Evolutionary conservation across 2,888 invertebrate genomes (phyloP).

Genomic region (Tachina lurida): DNA sequence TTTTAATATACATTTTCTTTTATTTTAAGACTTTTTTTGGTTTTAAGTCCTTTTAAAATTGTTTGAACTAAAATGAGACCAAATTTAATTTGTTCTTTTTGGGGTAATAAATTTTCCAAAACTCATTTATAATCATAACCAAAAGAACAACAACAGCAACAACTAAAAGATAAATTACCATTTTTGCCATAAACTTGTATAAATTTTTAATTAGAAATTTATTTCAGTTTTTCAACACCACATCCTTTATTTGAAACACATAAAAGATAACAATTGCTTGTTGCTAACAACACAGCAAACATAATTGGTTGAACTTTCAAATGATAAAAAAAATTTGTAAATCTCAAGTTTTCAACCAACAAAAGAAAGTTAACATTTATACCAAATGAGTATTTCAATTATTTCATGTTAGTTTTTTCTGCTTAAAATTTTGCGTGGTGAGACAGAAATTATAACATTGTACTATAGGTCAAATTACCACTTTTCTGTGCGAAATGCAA

Average conservation of each 20-base stretch:
- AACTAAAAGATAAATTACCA: slow-evolving; percentile 46
- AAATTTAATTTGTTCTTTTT: slow-evolving; percentile 5
- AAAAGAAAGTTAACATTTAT: too few species aligned
- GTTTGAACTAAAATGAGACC: neutral
- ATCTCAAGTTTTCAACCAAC: too few species aligned
- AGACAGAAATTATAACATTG: too few species aligned
- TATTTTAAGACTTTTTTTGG: slow-evolving; percentile 61
- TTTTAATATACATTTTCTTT: slow-evolving; percentile 38
- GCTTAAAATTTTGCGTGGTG: too few species aligned
- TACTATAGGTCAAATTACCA: too few species aligned
- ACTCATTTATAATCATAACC: slow-evolving; percentile 58
- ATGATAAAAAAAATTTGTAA: too few species aligned
- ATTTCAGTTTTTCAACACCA: slow-evolving; percentile 57
- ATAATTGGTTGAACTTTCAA: too few species aligned
- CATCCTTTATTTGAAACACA: slow-evolving; percentile 37
- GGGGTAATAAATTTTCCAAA: slow-evolving; percentile 30
- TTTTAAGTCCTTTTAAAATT: slow-evolving; percentile 5
- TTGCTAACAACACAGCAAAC: neutral
- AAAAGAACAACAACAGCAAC: slow-evolving; percentile 10
- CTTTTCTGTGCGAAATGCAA: too few species aligned
- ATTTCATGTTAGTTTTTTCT: too few species aligned
- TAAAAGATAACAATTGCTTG: slow-evolving; percentile 9
- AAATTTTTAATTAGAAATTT: slow-evolving; percentile 69
- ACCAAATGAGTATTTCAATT: too few species aligned
- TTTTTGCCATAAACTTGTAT: slow-evolving; percentile 63